Conservation (phyloP, 2,113 vertebrate genomes). For the Nyctereutes procyonoides region DNA sequence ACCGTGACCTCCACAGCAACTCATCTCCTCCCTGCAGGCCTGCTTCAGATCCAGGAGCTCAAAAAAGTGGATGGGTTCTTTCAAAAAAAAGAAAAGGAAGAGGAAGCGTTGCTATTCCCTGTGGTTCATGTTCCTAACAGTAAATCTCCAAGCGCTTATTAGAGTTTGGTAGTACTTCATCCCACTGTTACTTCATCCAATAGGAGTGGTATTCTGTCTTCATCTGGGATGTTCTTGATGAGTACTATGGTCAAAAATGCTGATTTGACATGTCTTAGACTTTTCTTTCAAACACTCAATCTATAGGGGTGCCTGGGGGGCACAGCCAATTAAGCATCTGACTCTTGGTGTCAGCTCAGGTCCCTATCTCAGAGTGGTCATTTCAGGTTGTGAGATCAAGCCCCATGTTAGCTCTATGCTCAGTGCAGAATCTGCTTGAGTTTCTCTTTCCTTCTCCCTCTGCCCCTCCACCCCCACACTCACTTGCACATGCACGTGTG, state of each 20-base stretch:
- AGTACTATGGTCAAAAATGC: slow-evolving; percentile 9
- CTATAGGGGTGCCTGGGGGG: neutral
- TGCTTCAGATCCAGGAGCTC: neutral
- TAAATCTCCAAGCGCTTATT: neutral
- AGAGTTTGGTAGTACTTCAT: neutral
- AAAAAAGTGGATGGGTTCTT: neutral
- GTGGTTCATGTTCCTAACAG: neutral
- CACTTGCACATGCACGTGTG: too few relatives aligned
- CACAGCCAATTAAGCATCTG: neutral
- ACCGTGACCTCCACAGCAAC: neutral
- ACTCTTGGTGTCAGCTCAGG: neutral
- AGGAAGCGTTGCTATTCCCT: neutral
- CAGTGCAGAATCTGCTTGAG: neutral
- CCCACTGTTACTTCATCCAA: neutral
- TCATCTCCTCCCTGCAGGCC: neutral
- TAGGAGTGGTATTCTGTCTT: neutral
- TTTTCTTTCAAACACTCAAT: slow-evolving; percentile 4
- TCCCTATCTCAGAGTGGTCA: too few relatives aligned
- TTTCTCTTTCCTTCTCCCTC: neutral
- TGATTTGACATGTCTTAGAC: neutral
- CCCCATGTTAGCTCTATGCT: too few relatives aligned
- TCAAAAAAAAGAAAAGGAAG: neutral
- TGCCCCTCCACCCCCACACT: neutral
- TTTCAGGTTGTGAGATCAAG: neutral
- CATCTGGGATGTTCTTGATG: slow-evolving; percentile 15